Evolutionary conservation across 1,140 invertebrate genomes (phyloP).

Genomic region (Epicauta chinensis): DNA sequence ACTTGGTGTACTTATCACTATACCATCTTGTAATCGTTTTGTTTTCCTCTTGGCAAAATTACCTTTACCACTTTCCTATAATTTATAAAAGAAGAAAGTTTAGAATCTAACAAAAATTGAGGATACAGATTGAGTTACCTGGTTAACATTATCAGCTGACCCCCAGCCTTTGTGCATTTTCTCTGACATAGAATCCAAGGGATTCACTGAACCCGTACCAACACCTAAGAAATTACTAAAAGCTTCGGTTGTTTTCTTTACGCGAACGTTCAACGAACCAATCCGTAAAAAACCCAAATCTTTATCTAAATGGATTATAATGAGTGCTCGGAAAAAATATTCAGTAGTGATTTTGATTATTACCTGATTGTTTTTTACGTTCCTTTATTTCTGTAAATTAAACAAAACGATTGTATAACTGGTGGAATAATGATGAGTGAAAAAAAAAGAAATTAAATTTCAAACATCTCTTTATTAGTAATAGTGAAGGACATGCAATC

Average conservation of each 20-base stretch:
- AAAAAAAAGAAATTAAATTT: not conserved
- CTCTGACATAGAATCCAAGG: slow-evolving; percentile 38
- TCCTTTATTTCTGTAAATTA: slow-evolving; percentile 63
- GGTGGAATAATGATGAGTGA: slow-evolving; percentile 7
- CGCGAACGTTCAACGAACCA: slow-evolving; percentile 83
- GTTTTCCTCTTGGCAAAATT: slow-evolving; percentile 53
- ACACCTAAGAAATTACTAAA: slow-evolving; percentile 83
- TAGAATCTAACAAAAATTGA: slow-evolving; percentile 6
- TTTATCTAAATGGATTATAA: slow-evolving; percentile 52
- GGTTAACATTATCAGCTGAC: slow-evolving; percentile 73
- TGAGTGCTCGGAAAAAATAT: not conserved
- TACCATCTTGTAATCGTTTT: slow-evolving; percentile 44
- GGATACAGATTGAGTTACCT: slow-evolving; percentile 45
- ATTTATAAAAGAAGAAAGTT: too few species aligned
- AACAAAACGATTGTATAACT: not conserved
- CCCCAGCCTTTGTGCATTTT: slow-evolving; percentile 79
- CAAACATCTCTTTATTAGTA: not conserved
- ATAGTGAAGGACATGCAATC: not conserved
- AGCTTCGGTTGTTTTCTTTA: slow-evolving; percentile 84
- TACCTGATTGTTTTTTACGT: slow-evolving; percentile 65
- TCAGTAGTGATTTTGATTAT: slow-evolving; percentile 11
- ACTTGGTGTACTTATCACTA: slow-evolving; percentile 53
- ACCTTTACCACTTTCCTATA: slow-evolving; percentile 53
- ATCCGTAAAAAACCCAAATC: slow-evolving; percentile 82
- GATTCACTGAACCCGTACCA: slow-evolving; percentile 46